Evolutionary conservation across 1,140 invertebrate genomes (phyloP).

Genomic region (Temnothorax longispinosus): DNA sequence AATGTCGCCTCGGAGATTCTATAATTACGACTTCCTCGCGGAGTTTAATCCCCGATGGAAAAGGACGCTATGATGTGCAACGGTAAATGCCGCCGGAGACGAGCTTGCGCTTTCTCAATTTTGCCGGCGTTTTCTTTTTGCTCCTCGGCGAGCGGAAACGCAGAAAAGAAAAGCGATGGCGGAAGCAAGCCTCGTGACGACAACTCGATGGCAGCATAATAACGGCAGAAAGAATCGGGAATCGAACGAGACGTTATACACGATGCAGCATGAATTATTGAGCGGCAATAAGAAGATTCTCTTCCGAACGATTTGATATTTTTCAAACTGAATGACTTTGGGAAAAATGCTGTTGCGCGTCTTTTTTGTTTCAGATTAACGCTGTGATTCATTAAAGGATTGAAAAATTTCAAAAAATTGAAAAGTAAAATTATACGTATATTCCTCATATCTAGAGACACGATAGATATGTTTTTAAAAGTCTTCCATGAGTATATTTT

Average conservation of each 20-base stretch:
- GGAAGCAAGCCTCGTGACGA: conserved; percentile 10
- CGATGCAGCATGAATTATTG: conserved; percentile 25
- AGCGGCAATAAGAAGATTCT: neutral
- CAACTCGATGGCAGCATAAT: conserved; percentile 15
- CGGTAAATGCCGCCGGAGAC: conserved; percentile 31
- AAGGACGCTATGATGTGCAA: conserved; percentile 24
- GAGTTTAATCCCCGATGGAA: conserved; percentile 63
- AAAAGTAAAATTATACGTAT: neutral
- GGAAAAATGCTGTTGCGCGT: neutral
- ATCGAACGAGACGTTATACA: conserved; percentile 22
- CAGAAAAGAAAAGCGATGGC: neutral
- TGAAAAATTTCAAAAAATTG: neutral
- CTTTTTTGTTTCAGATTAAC: neutral
- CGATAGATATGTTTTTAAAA: neutral
- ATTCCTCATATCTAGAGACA: neutral
- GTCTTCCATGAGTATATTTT: neutral
- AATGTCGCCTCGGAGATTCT: conserved; percentile 59
- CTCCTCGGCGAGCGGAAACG: neutral
- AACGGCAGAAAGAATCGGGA: conserved; percentile 14
- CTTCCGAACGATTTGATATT: conserved; percentile 5
- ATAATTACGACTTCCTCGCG: conserved; percentile 49
- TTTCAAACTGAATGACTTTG: neutral
- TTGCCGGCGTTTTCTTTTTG: conserved; percentile 21
- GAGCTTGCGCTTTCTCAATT: conserved; percentile 35
- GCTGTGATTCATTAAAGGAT: neutral